Conservation (phyloP, 2,888 invertebrate genomes). For the Leptinotarsa rubiginosa region DNA sequence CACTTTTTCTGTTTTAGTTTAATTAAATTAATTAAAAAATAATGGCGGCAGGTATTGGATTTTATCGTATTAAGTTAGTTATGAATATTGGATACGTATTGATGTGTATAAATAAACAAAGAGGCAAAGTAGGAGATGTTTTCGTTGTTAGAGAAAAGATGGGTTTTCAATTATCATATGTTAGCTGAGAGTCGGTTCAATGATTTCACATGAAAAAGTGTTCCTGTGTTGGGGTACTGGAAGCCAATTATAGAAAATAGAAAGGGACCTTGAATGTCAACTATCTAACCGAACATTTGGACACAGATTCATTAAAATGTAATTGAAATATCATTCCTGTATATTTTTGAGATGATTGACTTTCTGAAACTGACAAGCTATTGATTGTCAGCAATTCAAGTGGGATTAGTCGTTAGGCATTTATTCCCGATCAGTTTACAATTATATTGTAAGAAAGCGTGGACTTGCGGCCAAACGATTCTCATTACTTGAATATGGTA, state of each 20-base stretch:
- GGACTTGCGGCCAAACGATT: background rate
- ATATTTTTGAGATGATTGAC: background rate
- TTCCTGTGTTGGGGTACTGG: background rate
- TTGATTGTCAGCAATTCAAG: no score
- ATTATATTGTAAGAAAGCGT: background rate
- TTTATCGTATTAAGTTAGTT: conserved; percentile 44
- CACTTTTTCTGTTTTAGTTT: conserved; percentile 42
- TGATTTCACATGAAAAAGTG: background rate
- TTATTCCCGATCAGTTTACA: no score
- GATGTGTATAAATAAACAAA: conserved; percentile 49
- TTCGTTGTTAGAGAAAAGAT: conserved; percentile 44
- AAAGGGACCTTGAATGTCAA: background rate
- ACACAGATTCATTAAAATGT: background rate
- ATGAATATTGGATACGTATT: conserved; percentile 48
- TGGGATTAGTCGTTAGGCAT: no score
- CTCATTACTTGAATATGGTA: background rate
- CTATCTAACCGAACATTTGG: background rate
- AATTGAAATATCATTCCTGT: conserved; percentile 1
- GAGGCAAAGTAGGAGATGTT: conserved; percentile 50
- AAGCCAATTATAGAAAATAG: background rate
- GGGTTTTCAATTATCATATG: conserved; percentile 37
- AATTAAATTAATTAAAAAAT: conserved; percentile 47
- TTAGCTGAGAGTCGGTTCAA: background rate
- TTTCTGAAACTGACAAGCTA: background rate
- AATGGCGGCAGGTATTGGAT: conserved; percentile 33